These are phyloP conservation scores for Gobionotothen gibberifrons DNA, from an alignment of 2,797 vertebrate genomes.

Conservation along the genomic window DNA sequence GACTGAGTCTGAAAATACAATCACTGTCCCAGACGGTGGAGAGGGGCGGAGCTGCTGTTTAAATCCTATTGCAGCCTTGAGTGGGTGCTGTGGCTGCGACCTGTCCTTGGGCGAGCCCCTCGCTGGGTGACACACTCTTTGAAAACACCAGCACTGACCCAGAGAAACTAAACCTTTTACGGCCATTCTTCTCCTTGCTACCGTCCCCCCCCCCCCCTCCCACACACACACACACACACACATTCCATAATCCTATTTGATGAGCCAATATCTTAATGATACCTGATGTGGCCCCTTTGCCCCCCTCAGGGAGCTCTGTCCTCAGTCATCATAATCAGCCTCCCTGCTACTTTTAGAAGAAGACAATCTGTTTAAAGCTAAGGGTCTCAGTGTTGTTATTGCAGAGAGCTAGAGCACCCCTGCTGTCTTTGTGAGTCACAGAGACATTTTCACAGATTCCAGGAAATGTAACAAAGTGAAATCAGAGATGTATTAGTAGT, in stretches of 20 bases:
- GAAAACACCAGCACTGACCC: slow-evolving; percentile 73
- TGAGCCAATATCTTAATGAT: slow-evolving; percentile 85
- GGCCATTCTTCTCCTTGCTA: slow-evolving; percentile 47
- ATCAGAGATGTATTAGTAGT: slow-evolving; percentile 10
- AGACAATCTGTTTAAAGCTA: slow-evolving; percentile 56
- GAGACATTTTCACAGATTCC: slow-evolving; percentile 15
- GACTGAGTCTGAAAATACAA: slow-evolving; percentile 69
- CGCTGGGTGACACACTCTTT: slow-evolving; percentile 60
- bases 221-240: slow-evolving; percentile 17
- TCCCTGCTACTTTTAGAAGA: slow-evolving; percentile 53
- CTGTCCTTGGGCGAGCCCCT: slow-evolving; percentile 78
- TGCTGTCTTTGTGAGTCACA: slow-evolving; percentile 18
- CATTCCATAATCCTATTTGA: slow-evolving; percentile 80
- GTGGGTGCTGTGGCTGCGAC: slow-evolving; percentile 61
- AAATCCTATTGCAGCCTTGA: slow-evolving; percentile 80
- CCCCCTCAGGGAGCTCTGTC: slow-evolving; percentile 65
- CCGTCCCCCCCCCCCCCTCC: slow-evolving; percentile 6
- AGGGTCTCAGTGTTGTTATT: slow-evolving; percentile 31
- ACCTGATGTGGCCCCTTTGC: slow-evolving; percentile 70
- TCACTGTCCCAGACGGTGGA: slow-evolving; percentile 52
- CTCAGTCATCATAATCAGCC: slow-evolving; percentile 74
- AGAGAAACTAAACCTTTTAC: slow-evolving; percentile 80
- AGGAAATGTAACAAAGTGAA: slow-evolving; percentile 36
- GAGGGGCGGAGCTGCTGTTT: slow-evolving; percentile 51
- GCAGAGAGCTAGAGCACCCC: slow-evolving; percentile 6